Conservation (phyloP, 1,140 invertebrate species). For the Phortica variegata region DNA sequence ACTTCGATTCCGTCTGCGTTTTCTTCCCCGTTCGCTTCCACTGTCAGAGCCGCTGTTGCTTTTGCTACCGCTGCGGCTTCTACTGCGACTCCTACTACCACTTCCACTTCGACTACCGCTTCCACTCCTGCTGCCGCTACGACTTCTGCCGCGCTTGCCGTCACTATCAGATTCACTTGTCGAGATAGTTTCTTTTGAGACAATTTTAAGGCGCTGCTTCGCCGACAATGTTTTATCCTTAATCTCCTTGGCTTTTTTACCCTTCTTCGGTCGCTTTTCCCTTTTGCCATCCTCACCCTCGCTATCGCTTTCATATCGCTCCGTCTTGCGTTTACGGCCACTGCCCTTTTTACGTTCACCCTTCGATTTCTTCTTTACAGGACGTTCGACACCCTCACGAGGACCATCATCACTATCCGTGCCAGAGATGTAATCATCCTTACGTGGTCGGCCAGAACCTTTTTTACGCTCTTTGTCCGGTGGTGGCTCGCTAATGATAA, state of each 20-base stretch:
- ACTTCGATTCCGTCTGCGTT: conserved; percentile 26
- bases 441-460: conserved; percentile 58
- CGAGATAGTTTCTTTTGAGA: conserved; percentile 94
- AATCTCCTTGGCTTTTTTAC: conserved; percentile 56
- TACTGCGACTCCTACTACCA: conserved; percentile 26
- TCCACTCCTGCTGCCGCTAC: conserved; percentile 43
- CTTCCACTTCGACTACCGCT: conserved; percentile 35
- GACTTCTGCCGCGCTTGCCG: conserved; percentile 58
- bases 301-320: conserved; percentile 63
- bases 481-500: conserved; percentile 79
- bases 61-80: conserved; percentile 16
- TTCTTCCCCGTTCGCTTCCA: conserved; percentile 23
- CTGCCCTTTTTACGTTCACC: conserved; percentile 42
- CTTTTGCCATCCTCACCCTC: conserved; percentile 60
- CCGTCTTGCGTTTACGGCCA: conserved; percentile 54
- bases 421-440: conserved; percentile 70
- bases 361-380: conserved; percentile 43
- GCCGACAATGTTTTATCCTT: conserved; percentile 65
- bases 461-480: conserved; percentile 67
- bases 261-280: conserved; percentile 52
- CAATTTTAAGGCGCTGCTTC: conserved; percentile 83
- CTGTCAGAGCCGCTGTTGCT: conserved; percentile 14
- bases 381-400: conserved; percentile 47
- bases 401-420: conserved; percentile 61
- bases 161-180: conserved; percentile 91